Evolutionary conservation across 2,113 vertebrate species (phyloP).

Genomic region (Pogonocichla stellata): DNA sequence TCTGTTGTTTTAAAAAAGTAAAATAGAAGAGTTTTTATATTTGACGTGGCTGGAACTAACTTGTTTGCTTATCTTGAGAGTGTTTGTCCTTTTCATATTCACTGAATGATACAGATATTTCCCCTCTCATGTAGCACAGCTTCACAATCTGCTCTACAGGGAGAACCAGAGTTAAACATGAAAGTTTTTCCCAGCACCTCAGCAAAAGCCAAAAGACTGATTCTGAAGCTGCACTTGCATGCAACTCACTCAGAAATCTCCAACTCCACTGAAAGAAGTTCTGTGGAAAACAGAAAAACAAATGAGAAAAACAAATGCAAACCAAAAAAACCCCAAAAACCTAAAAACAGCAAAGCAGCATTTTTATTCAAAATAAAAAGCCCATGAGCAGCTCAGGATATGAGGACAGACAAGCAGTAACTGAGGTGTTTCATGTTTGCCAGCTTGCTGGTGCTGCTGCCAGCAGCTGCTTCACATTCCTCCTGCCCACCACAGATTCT

Average conservation of each 20-base stretch:
- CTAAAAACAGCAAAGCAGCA: background rate
- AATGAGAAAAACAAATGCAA: background rate
- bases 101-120: background rate
- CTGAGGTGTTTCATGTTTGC: no score
- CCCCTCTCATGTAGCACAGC: background rate
- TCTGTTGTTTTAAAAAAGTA: background rate
- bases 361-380: background rate
- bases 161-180: background rate
- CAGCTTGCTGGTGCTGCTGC: background rate
- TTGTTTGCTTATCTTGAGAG: background rate
- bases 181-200: background rate
- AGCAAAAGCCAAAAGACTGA: background rate
- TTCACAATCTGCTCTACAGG: background rate
- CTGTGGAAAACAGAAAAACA: accelerated
- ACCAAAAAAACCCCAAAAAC: background rate
- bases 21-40: background rate
- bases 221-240: background rate
- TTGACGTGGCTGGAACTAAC: background rate
- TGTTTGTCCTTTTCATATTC: background rate
- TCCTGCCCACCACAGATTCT: background rate
- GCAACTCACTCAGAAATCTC: background rate
- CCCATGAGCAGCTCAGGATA: background rate
- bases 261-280: background rate
- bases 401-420: background rate
- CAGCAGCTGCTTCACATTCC: background rate